Percentiles rank a stretch among this genome's conserved stretches.
Evolutionary conservation across 2,113 vertebrate genomes (phyloP).

Genomic region (Oenanthe oenanthe): DNA sequence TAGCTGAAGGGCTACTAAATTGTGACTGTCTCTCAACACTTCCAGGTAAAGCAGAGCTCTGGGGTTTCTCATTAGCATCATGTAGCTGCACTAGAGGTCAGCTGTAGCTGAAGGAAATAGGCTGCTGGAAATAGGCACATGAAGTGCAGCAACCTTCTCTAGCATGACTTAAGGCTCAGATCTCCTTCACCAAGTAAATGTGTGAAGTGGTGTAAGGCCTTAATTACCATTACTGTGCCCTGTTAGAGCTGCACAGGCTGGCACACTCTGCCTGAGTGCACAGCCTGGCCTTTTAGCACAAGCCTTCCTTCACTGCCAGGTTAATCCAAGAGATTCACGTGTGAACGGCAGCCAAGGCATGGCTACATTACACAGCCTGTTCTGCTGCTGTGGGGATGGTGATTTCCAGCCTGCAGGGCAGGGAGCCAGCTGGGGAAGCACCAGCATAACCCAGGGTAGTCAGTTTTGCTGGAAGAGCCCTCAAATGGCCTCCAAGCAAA

Average conservation of each 20-base stretch:
- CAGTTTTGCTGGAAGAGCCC: neutral
- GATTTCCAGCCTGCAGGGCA: neutral
- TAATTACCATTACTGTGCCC: neutral
- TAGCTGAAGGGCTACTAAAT: neutral
- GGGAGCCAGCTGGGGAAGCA: neutral
- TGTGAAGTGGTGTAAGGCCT: neutral
- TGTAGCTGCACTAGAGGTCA: neutral
- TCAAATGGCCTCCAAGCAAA: neutral
- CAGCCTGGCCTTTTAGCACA: neutral
- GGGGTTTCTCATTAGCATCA: neutral
- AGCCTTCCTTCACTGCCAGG: rapidly evolving
- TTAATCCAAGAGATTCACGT: neutral
- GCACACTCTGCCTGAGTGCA: rapidly evolving
- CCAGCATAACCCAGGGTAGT: neutral
- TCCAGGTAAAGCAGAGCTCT: neutral
- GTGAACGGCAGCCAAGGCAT: neutral
- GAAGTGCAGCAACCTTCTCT: neutral
- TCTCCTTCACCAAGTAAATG: rapidly evolving
- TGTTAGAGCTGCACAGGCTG: rapidly evolving
- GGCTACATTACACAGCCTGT: neutral
- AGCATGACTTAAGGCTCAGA: neutral
- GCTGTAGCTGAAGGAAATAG: neutral
- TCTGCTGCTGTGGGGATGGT: neutral
- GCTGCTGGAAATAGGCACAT: neutral
- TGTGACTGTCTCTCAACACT: neutral